These are phyloP conservation scores for Leptobrachium ailaonicum DNA, from an alignment of 2,113 vertebrate genomes.

Conservation along the genomic window DNA sequence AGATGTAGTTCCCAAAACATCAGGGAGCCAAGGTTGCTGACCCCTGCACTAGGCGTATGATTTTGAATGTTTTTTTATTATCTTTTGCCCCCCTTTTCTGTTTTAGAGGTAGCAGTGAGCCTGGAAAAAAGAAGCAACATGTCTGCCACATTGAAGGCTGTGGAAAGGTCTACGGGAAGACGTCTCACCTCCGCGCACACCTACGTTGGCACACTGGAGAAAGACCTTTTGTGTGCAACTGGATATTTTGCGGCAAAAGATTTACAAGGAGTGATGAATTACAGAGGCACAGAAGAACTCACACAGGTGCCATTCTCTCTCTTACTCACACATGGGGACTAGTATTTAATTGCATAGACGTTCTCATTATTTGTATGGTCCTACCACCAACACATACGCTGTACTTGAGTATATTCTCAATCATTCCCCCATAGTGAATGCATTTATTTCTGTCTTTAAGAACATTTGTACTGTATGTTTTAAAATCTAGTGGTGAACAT, in stretches of 20 bases:
- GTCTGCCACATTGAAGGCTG: slow-evolving; percentile 98
- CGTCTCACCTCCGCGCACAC: slow-evolving; percentile 94
- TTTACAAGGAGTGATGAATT: slow-evolving; percentile 96
- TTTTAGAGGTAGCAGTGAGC: slow-evolving; percentile 87
- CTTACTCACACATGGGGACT: too few species aligned
- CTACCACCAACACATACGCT: too few species aligned
- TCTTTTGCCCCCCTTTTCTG: not conserved
- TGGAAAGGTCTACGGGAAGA: slow-evolving; percentile 98
- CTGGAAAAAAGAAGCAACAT: slow-evolving; percentile 97
- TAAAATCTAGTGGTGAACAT: too few species aligned
- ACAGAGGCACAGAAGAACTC: slow-evolving; percentile 94
- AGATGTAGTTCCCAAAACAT: too few species aligned
- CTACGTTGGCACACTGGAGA: slow-evolving; percentile 98
- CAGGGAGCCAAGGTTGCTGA: too few species aligned
- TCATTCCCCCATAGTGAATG: too few species aligned
- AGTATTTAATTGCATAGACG: too few species aligned
- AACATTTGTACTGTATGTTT: too few species aligned
- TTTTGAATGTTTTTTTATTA: not conserved
- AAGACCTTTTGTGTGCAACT: slow-evolving; percentile 96
- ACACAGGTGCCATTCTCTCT: slow-evolving; percentile 77
- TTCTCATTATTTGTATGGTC: too few species aligned
- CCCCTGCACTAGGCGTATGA: too few species aligned
- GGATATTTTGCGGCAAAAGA: slow-evolving; percentile 97
- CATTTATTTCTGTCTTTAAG: too few species aligned
- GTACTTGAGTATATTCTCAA: too few species aligned